Conservation (phyloP, 2,113 vertebrate genomes). For the Lucifuga dentata region DNA sequence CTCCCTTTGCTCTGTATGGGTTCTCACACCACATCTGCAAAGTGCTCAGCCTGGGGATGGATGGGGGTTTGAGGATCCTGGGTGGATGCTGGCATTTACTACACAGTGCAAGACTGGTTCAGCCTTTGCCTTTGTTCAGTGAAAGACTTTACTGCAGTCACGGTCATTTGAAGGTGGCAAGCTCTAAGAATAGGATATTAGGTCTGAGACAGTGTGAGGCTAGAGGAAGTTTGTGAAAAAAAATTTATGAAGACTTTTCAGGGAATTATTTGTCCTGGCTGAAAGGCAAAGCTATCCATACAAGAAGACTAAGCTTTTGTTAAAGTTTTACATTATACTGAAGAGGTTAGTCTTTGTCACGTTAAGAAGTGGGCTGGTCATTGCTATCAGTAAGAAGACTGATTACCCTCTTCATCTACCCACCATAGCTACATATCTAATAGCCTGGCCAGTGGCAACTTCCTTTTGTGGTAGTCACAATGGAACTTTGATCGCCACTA, state of each 20-base stretch:
- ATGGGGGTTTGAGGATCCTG: slow-evolving; percentile 28
- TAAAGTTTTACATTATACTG: slow-evolving; percentile 58
- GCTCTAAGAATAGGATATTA: slow-evolving; percentile 55
- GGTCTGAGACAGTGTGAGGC: slow-evolving; percentile 23
- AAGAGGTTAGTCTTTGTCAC: slow-evolving; percentile 67
- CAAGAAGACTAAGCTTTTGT: slow-evolving; percentile 63
- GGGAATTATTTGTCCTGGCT: slow-evolving; percentile 29
- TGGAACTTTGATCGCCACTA: slow-evolving; percentile 77
- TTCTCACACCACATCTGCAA: slow-evolving; percentile 66
- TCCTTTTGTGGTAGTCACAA: slow-evolving; percentile 76
- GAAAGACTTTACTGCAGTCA: slow-evolving; percentile 36
- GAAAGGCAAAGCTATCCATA: slow-evolving; percentile 39
- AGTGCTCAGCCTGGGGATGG: slow-evolving; percentile 15
- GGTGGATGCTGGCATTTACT: slow-evolving; percentile 15
- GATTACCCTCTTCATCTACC: slow-evolving; percentile 76
- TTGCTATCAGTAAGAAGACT: slow-evolving; percentile 77
- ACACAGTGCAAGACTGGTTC: slow-evolving; percentile 26
- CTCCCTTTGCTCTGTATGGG: slow-evolving; percentile 39
- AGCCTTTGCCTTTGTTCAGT: slow-evolving; percentile 15
- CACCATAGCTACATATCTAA: slow-evolving; percentile 75
- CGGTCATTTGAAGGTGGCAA: slow-evolving; percentile 60
- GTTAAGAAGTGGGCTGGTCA: slow-evolving; percentile 64
- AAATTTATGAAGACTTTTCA: slow-evolving; percentile 33
- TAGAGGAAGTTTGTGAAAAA: slow-evolving; percentile 48
- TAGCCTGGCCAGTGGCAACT: slow-evolving; percentile 69